Evolutionary conservation across 2,797 vertebrate species (phyloP), one percentile per base, ranked within the genome.

Genomic region (Chelmon rostratus): DNA sequence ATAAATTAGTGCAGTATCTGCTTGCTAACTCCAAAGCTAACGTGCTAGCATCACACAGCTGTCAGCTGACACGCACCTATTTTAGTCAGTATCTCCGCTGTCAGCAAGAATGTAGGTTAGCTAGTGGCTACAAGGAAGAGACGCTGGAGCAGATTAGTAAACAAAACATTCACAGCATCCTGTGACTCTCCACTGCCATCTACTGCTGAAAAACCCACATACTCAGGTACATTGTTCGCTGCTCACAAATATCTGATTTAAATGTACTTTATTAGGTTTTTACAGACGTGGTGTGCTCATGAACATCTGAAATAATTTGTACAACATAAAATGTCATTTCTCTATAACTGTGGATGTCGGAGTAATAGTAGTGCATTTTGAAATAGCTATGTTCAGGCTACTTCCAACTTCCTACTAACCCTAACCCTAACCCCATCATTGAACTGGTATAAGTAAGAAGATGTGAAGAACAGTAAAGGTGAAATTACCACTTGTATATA

Each of bases 61-160:
- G 88, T 93, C 93, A 94, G 88, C 90, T 94, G 93, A 89, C 83
- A 46, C 58, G 9, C 33, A 33, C 31, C 58, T 33, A 16, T 9
- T 25, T 50, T 8, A 37, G 28, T 4, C 71, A 7, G 64, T 76
- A 77, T 61, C 57, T 76, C 42, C 66, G 61, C 79, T 78, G 90
- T 92, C 93, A 94, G 91, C 90, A 87, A 15, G 82, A 88, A 79
- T 70, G 79, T 13, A 18, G 64, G 35, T 84, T 28, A 81, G 80
- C 84, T 67, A 54, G 31, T 49, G 4, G 77, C 78, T 84, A 73
- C 73, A 58, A 82, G 87, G 89, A 90, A 89, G 86, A 68, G 68
- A 53, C 46, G 44, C 68, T 66, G 52, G 13, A 67, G 44, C 21
- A 76, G 68, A 56, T 69, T 44, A 57, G 79, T 73, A 82, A 87